These are phyloP conservation scores for Rhizoglyphus robini DNA, from an alignment of 1,140 invertebrate species.

Conservation along the genomic window DNA sequence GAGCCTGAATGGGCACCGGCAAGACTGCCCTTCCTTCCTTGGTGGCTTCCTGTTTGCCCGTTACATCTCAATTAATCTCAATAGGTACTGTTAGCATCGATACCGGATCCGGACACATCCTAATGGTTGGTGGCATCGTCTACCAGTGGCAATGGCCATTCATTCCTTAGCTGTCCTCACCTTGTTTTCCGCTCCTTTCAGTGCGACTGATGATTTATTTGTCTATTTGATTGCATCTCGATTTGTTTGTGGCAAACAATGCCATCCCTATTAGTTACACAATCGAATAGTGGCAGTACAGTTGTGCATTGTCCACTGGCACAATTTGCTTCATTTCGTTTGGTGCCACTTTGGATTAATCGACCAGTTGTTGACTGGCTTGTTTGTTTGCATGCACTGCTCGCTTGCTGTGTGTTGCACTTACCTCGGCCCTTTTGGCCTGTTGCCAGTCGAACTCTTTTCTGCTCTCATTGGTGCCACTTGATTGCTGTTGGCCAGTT, in stretches of 20 bases:
- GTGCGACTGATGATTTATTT: background rate
- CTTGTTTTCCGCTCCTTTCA: conserved; percentile 10
- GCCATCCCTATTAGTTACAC: too few species aligned
- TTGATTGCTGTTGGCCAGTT: background rate
- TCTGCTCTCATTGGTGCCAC: background rate
- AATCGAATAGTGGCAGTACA: too few species aligned
- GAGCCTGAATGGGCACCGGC: background rate
- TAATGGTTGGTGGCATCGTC: background rate
- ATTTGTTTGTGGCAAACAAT: too few species aligned
- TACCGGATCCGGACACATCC: conserved; percentile 5
- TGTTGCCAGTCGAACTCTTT: background rate
- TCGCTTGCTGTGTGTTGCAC: too few species aligned
- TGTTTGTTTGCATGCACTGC: too few species aligned
- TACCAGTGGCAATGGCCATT: background rate
- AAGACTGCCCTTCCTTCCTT: conserved; percentile 2
- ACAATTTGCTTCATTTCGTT: too few species aligned
- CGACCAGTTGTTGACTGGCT: too few species aligned
- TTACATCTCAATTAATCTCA: background rate
- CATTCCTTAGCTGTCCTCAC: conserved; percentile 6
- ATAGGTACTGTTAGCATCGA: background rate
- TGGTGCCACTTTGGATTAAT: too few species aligned
- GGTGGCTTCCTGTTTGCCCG: background rate
- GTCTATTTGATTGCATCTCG: background rate
- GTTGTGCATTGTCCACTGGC: too few species aligned
- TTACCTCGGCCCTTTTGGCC: too few species aligned